These are phyloP conservation scores for Carcharodon carcharias DNA, from an alignment of 2,797 vertebrate species.

Conservation along the genomic window DNA sequence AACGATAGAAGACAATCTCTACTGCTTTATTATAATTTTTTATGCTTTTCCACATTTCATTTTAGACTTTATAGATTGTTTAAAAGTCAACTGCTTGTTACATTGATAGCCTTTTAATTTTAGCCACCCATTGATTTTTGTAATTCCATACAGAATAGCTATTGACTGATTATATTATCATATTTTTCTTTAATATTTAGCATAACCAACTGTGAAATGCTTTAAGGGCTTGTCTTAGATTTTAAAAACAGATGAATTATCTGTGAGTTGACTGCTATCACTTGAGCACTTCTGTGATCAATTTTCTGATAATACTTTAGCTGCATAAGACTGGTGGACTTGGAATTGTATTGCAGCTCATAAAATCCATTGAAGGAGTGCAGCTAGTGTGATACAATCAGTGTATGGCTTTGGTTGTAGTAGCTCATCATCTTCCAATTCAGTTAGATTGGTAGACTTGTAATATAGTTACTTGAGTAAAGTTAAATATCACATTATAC, in stretches of 20 bases:
- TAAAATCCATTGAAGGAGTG: constrained; percentile 11
- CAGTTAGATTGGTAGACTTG: background rate
- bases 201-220: background rate
- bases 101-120: background rate
- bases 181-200: background rate
- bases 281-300: background rate
- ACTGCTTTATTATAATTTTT: background rate
- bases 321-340: background rate
- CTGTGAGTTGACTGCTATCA: background rate
- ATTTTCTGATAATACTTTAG: constrained; percentile 11
- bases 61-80: background rate
- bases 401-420: background rate
- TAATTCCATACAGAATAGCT: background rate
- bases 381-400: background rate
- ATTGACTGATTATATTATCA: background rate
- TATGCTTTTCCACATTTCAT: background rate
- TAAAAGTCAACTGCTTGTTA: background rate
- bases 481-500: background rate
- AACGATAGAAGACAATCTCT: background rate
- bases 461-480: background rate
- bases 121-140: too few species aligned
- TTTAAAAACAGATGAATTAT: background rate
- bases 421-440: background rate
- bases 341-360: constrained; percentile 16
- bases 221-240: background rate